Percentiles rank a stretch among this genome's conserved stretches.
Conservation (phyloP, 1,140 invertebrate genomes). For the Cydia amplana region DNA sequence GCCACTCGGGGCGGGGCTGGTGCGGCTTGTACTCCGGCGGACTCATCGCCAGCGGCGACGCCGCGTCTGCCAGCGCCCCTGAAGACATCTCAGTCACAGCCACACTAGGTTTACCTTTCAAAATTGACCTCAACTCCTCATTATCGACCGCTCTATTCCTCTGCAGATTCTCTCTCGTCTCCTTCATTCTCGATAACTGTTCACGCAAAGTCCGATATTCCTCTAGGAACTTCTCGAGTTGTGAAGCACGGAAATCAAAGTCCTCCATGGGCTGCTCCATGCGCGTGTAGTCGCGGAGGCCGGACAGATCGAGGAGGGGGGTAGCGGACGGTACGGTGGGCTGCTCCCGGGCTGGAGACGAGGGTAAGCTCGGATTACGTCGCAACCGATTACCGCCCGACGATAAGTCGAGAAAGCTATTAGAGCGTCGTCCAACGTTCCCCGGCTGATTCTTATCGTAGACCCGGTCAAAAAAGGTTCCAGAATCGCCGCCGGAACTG, state of each 20-base stretch:
- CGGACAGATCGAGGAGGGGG: constrained; percentile 79
- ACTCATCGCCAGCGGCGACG: constrained; percentile 72
- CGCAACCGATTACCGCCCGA: constrained; percentile 63
- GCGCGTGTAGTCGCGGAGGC: constrained; percentile 71
- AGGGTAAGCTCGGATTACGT: constrained; percentile 70
- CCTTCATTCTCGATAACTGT: constrained; percentile 88
- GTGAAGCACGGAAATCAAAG: constrained; percentile 88
- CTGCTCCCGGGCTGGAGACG: constrained; percentile 69
- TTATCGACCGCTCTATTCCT: constrained; percentile 74
- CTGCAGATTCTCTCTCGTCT: constrained; percentile 85
- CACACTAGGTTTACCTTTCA: constrained; percentile 80
- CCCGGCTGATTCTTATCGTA: constrained; percentile 60
- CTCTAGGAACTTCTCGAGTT: constrained; percentile 87
- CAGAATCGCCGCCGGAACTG: constrained; percentile 72
- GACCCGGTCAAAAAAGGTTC: constrained; percentile 58
- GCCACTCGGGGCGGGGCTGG: constrained; percentile 76
- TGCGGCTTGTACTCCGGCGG: constrained; percentile 78
- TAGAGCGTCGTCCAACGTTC: constrained; percentile 69
- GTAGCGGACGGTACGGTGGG: constrained; percentile 77
- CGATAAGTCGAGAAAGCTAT: constrained; percentile 80
- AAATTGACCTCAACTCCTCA: constrained; percentile 77
- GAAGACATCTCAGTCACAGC: constrained; percentile 76
- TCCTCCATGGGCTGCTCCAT: constrained; percentile 74
- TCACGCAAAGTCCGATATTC: constrained; percentile 87
- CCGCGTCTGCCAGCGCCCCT: constrained; percentile 71